Evolutionary conservation across 2,888 invertebrate genomes (phyloP).

Genomic region (Euplexia lucipara): DNA sequence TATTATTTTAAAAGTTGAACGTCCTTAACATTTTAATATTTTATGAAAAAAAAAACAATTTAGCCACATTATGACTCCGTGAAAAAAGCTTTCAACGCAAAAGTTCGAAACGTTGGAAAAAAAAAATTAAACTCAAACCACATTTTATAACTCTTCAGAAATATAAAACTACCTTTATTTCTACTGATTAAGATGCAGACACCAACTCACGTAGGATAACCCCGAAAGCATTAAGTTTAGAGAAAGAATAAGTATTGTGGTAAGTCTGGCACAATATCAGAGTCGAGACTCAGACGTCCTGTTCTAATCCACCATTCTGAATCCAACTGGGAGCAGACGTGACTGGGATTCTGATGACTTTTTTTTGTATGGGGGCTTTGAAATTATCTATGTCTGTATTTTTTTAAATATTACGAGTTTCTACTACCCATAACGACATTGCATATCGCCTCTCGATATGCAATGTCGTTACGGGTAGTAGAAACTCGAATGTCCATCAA

Average conservation of each 20-base stretch:
- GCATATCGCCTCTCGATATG: no score
- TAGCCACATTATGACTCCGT: neutral
- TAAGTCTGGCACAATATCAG: slow-evolving; percentile 29
- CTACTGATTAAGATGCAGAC: slow-evolving; percentile 47
- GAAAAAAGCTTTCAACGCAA: slow-evolving; percentile 6
- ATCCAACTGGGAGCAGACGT: slow-evolving; percentile 51
- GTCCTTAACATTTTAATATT: neutral
- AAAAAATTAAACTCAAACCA: no score
- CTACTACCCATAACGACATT: no score
- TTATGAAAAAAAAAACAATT: neutral
- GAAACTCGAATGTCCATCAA: no score
- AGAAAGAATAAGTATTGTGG: slow-evolving; percentile 42
- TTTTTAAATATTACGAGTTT: no score
- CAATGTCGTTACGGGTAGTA: no score
- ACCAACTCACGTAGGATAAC: slow-evolving; percentile 21
- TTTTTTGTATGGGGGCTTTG: slow-evolving; percentile 21
- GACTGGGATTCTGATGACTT: slow-evolving; percentile 49
- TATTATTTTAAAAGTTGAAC: neutral
- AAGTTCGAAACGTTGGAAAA: neutral
- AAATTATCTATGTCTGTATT: slow-evolving; percentile 10
- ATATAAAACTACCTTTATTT: slow-evolving; percentile 12
- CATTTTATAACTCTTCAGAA: neutral
- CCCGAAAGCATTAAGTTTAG: slow-evolving; percentile 17
- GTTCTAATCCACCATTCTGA: slow-evolving; percentile 49
- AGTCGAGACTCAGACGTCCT: slow-evolving; percentile 22